Evolutionary conservation across 1,140 invertebrate species (phyloP).

Genomic region (Anastrepha ludens): DNA sequence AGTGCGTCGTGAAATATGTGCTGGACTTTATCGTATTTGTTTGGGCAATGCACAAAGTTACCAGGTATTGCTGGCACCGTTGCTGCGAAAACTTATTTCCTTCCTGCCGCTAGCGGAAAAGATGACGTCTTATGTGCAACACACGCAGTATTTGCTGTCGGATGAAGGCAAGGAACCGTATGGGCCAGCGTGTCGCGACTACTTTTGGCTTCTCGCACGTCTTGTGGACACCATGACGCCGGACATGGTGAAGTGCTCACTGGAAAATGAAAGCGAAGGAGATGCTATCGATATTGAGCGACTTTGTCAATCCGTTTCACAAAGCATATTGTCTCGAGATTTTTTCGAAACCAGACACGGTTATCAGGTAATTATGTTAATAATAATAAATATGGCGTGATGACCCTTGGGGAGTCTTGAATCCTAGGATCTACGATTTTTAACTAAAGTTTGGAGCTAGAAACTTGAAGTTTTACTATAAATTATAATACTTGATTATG

Average conservation of each 20-base stretch:
- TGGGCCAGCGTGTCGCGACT: conserved; percentile 93
- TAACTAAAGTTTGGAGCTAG: too few relatives aligned
- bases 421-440: too few relatives aligned
- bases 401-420: too few relatives aligned
- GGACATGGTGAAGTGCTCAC: conserved; percentile 83
- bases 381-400: too few relatives aligned
- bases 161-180: conserved; percentile 94
- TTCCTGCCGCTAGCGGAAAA: conserved; percentile 88
- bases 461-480: too few relatives aligned
- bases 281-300: conserved; percentile 83
- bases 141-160: conserved; percentile 76
- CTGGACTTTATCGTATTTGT: conserved; percentile 89
- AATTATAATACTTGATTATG: too few relatives aligned
- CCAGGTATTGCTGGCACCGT: conserved; percentile 81
- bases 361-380: conserved; percentile 76
- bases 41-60: conserved; percentile 82
- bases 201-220: conserved; percentile 93
- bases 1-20: conserved; percentile 91
- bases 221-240: conserved; percentile 89
- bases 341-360: conserved; percentile 87
- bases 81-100: conserved; percentile 86
- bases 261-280: conserved; percentile 72
- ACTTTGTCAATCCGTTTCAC: conserved; percentile 84
- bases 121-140: conserved; percentile 83
- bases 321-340: conserved; percentile 84